Evolutionary conservation across 2,888 invertebrate species (phyloP).

Genomic region (Prosopocoilus inquinatus): DNA sequence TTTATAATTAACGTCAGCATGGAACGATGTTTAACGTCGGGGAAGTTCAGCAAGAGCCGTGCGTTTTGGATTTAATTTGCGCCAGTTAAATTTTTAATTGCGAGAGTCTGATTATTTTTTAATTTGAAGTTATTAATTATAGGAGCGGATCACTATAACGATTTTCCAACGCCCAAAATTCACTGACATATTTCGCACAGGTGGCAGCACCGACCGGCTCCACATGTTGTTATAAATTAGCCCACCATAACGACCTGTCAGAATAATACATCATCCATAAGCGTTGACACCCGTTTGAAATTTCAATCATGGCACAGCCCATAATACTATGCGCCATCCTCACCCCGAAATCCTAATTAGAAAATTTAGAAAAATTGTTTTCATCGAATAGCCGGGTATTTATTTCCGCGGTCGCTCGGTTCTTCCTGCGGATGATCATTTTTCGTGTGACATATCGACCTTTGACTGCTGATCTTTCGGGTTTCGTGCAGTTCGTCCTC

Average conservation of each 20-base stretch:
- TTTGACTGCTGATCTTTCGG: conserved; percentile 20
- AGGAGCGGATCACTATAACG: conserved; percentile 8
- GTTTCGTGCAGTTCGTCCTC: conserved; percentile 8
- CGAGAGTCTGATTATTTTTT: too few relatives aligned
- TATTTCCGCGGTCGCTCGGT: background rate
- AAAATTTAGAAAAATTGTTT: too few relatives aligned
- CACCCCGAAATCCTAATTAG: too few relatives aligned
- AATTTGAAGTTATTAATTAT: too few relatives aligned
- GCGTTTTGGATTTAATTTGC: too few relatives aligned
- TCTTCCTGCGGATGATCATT: conserved; percentile 6
- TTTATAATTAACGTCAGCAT: too few relatives aligned
- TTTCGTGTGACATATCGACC: conserved; percentile 14
- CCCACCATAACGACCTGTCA: conserved; percentile 25
- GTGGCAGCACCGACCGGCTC: conserved; percentile 20
- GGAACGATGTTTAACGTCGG: too few relatives aligned
- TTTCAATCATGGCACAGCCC: conserved; percentile 25
- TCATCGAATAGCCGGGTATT: background rate
- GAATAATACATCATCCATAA: conserved; percentile 31
- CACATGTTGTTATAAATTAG: conserved; percentile 30
- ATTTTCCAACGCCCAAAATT: conserved; percentile 24
- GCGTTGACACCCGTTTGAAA: conserved; percentile 31
- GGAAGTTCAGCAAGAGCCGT: too few relatives aligned
- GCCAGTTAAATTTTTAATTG: too few relatives aligned
- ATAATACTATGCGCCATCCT: too few relatives aligned
- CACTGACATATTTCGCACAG: conserved; percentile 25